Conservation (phyloP, 2,113 vertebrate genomes). For the Labrus mixtus region DNA sequence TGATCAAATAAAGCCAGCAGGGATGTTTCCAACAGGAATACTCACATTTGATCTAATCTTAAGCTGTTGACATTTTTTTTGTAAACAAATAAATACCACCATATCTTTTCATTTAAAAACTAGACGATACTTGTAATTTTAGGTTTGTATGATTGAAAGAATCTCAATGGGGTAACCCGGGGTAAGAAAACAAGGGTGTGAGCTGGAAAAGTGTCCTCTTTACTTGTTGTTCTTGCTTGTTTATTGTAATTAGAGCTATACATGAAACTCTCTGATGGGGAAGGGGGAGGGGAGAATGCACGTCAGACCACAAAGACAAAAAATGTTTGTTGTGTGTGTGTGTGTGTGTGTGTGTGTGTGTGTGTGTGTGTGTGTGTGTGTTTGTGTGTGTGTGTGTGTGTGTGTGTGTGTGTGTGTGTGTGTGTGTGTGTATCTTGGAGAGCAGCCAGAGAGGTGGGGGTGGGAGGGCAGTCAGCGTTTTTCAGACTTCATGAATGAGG, state of each 20-base stretch:
- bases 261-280: constrained; percentile 62
- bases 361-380: constrained; percentile 58
- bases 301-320: constrained; percentile 48
- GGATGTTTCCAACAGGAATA: neutral
- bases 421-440: constrained; percentile 70
- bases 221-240: constrained; percentile 49
- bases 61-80: neutral
- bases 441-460: constrained; percentile 66
- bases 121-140: neutral
- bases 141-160: constrained; percentile 6
- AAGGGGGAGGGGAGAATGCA: constrained; percentile 57
- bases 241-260: constrained; percentile 76
- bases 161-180: neutral
- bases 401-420: constrained; percentile 57
- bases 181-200: constrained; percentile 2
- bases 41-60: neutral
- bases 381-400: constrained; percentile 43
- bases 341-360: constrained; percentile 58
- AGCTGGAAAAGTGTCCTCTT: constrained; percentile 20
- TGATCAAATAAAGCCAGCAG: neutral
- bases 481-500: constrained; percentile 82
- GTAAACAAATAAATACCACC: neutral
- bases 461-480: constrained; percentile 82
- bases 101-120: neutral
- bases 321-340: constrained; percentile 40